phyloP scores from a whole-genome alignment of 2,113 vertebrate genomes.

The Osmerus eperlanus region DNA sequence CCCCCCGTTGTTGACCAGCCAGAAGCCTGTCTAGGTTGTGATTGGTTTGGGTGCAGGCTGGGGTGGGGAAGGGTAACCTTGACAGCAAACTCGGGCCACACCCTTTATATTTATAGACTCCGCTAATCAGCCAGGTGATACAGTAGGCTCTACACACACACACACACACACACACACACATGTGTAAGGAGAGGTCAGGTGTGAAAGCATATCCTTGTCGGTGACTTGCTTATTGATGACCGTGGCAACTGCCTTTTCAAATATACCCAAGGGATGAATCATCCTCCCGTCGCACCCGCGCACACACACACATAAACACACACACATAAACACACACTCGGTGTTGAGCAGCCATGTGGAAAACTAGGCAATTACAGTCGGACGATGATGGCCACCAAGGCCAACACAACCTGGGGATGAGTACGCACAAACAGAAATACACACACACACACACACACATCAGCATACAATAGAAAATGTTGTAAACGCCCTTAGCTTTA shows the following conservation, averaged over 20 bases:
- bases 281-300: background rate
- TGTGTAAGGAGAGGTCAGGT: too few relatives aligned
- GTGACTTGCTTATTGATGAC: slow-evolving; percentile 58
- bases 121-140: too few relatives aligned
- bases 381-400: slow-evolving; percentile 47
- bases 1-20: too few relatives aligned
- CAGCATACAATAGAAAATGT: slow-evolving; percentile 21
- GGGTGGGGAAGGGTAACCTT: too few relatives aligned
- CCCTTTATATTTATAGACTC: too few relatives aligned
- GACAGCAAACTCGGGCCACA: too few relatives aligned
- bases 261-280: slow-evolving; percentile 50
- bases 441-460: background rate
- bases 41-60: too few relatives aligned
- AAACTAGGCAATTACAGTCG: slow-evolving; percentile 64
- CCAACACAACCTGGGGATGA: slow-evolving; percentile 21
- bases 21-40: too few relatives aligned
- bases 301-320: background rate
- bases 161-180: too few relatives aligned
- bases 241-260: slow-evolving; percentile 43
- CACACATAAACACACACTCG: background rate
- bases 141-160: too few relatives aligned
- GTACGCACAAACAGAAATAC: background rate
- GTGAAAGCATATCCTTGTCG: slow-evolving; percentile 46
- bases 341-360: slow-evolving; percentile 40
- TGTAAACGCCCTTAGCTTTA: slow-evolving; percentile 40